Percentiles rank a stretch among this genome's conserved stretches.
These are phyloP conservation scores for Hippocampus zosterae DNA, from an alignment of 2,113 vertebrate species.

Conservation along the genomic window DNA sequence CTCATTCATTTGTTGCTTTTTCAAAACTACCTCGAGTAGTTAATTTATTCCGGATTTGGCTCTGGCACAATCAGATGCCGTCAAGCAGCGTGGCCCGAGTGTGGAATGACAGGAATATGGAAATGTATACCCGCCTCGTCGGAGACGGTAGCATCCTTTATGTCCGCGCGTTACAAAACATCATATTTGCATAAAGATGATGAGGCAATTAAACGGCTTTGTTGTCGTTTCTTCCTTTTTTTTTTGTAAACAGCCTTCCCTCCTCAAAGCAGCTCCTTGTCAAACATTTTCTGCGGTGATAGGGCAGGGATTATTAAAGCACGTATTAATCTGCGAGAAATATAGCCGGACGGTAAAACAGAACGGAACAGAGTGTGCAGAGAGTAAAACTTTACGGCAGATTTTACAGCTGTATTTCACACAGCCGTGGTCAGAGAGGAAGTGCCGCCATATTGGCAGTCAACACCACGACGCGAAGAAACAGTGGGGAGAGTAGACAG, in stretches of 20 bases:
- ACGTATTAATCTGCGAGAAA: constrained; percentile 24
- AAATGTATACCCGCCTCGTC: constrained; percentile 31
- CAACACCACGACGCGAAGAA: constrained; percentile 37
- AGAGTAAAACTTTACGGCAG: constrained; percentile 46
- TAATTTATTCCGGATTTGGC: neutral
- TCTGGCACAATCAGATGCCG: constrained; percentile 40
- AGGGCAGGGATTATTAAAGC: constrained; percentile 6
- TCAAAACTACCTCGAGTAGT: neutral
- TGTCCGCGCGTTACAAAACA: constrained; percentile 40
- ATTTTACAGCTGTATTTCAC: constrained; percentile 38
- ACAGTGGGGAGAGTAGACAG: too few relatives aligned
- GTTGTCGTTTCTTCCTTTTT: neutral
- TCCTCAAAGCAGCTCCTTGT: neutral
- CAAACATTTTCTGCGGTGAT: constrained; percentile 8
- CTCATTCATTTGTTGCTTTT: constrained; percentile 1
- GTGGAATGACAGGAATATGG: constrained; percentile 21
- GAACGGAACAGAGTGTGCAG: constrained; percentile 25
- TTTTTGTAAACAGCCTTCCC: neutral
- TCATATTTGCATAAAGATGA: constrained; percentile 60
- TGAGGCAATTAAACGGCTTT: constrained; percentile 42
- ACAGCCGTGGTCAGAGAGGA: constrained; percentile 35
- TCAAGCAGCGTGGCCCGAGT: constrained; percentile 18
- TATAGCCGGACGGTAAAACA: constrained; percentile 34
- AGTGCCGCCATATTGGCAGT: constrained; percentile 43
- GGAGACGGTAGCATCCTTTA: constrained; percentile 46